Base-by-base conservation (phyloP, 2,888 invertebrate genomes). In the Thera britannica region DNA sequence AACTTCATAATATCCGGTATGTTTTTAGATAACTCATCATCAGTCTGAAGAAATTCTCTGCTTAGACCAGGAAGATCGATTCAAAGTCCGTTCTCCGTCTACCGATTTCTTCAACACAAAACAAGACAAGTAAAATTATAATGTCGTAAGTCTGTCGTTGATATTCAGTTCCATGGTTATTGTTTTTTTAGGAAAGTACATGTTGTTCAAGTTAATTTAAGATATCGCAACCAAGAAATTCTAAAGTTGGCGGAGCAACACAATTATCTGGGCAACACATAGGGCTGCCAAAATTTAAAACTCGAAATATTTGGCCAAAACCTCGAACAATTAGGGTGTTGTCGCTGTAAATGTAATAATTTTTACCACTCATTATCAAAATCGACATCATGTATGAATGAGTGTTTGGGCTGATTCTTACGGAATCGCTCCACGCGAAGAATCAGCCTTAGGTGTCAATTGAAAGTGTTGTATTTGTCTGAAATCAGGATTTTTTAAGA, bases 141-240 rank as follows among this genome's bases (percentile, higher is more conserved):
- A 23, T 23, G 23, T 23, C 23, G 23, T 23, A 23, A 49, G 12
- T 11, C 6, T 49, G 49, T 49, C 49, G 12, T 4, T 49, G 6
- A 49, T 49, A 49, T 49, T 49, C 12, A 49, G n/a, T 12, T 4
- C 7, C 12, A 3, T 2, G 8, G 41, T 12, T 41, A 44, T 44
- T 44, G 44, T 2, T 44, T 7, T 44, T 8, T 8, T 7, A 44
- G 9, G 9, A 5, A 3, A 44, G 41, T 57, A 57, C 41, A 9
- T 44, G 41, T 57, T 44, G 4, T 9, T 57, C 38, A 36, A 59
- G 38, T 60, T 36, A 34, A 52, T 9, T 51, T 8, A 52, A 51
- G 51, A 7, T 51, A 52, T 52, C 34, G 52, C 52, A 23, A 41
- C 51, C 51, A 60, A 58, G n/a, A 48, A 52, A 11, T 52, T 23